Conservation (phyloP, 2,113 vertebrate species). For the Lophura nycthemera region DNA sequence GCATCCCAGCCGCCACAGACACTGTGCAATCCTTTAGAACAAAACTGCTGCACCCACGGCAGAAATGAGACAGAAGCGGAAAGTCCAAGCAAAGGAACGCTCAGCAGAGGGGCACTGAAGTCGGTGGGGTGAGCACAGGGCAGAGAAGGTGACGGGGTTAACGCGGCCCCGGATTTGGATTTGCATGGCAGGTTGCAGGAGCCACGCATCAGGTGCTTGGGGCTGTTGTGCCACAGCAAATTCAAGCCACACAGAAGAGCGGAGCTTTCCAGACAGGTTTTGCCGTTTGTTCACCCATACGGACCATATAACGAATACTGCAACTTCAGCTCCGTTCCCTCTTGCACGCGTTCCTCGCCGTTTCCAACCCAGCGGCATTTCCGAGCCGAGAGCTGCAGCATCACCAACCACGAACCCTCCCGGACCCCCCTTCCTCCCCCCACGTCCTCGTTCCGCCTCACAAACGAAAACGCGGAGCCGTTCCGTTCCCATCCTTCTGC, state of each 20-base stretch:
- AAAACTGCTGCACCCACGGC: accelerated
- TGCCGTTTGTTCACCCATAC: background rate
- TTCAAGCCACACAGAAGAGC: background rate
- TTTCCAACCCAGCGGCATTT: too few species aligned
- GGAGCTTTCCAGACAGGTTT: background rate
- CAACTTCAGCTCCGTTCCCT: too few species aligned
- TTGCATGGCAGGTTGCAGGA: background rate
- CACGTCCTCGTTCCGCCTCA: too few species aligned
- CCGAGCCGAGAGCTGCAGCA: too few species aligned
- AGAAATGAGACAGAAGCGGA: background rate
- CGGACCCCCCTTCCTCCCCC: too few species aligned
- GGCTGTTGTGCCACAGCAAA: accelerated
- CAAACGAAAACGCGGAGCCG: too few species aligned
- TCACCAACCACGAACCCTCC: too few species aligned
- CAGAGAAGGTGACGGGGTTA: background rate
- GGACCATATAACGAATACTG: accelerated
- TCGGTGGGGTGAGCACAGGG: background rate
- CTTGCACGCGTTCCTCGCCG: too few species aligned
- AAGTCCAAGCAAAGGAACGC: slow-evolving; percentile 5
- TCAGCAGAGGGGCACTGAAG: background rate
- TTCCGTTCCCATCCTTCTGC: too few species aligned
- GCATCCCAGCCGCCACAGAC: background rate
- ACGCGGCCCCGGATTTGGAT: background rate
- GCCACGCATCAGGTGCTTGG: background rate
- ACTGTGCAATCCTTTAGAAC: background rate